Conservation (phyloP, 1,140 invertebrate genomes). For the Ladona fulva region DNA sequence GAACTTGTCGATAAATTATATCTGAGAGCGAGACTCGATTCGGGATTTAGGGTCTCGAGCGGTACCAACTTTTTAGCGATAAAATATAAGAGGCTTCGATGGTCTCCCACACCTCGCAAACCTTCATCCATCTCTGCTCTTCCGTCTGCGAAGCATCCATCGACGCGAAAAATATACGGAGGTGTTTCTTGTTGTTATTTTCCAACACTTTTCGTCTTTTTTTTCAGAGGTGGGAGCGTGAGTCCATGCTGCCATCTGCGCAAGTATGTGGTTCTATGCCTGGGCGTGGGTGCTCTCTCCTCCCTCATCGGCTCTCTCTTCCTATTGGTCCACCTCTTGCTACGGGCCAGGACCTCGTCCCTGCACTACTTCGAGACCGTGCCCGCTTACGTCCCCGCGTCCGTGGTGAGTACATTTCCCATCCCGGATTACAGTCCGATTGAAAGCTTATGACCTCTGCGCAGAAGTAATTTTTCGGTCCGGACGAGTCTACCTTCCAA, state of each 20-base stretch:
- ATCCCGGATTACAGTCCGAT: constrained; percentile 7
- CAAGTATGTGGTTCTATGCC: constrained; percentile 69
- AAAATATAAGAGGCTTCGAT: too few relatives aligned
- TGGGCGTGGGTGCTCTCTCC: constrained; percentile 60
- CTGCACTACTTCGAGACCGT: constrained; percentile 76
- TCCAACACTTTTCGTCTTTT: background rate
- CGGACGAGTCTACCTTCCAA: too few relatives aligned
- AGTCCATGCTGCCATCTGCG: constrained; percentile 21
- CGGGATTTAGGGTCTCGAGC: too few relatives aligned
- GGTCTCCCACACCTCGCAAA: too few relatives aligned
- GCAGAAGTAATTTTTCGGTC: too few relatives aligned
- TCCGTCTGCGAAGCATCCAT: too few relatives aligned
- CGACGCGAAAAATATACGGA: too few relatives aligned
- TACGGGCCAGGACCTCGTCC: constrained; percentile 68
- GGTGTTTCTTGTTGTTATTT: too few relatives aligned
- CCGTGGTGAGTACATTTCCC: constrained; percentile 50
- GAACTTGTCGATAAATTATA: too few relatives aligned
- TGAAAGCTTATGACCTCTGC: background rate
- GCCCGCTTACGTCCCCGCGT: constrained; percentile 69
- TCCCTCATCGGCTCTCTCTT: constrained; percentile 63
- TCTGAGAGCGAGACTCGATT: too few relatives aligned
- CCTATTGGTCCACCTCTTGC: constrained; percentile 62
- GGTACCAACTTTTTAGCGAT: too few relatives aligned
- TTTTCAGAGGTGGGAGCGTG: background rate
- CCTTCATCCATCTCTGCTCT: too few relatives aligned